Conservation (phyloP, 2,113 vertebrate species). For the Cathartes aura region DNA sequence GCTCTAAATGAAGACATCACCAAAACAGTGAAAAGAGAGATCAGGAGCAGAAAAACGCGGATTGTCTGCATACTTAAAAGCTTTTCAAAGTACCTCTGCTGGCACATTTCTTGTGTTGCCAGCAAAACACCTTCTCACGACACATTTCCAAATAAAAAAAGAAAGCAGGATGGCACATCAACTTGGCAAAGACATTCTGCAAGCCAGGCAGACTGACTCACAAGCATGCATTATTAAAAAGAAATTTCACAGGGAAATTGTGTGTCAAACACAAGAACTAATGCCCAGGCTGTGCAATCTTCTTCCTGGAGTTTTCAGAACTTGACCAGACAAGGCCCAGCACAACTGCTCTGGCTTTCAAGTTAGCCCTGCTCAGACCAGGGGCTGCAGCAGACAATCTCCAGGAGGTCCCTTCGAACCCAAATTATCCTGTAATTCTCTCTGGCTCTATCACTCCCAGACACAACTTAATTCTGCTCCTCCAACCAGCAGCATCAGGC, state of each 20-base stretch:
- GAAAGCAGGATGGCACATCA: background rate
- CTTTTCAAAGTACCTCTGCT: background rate
- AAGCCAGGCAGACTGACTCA: background rate
- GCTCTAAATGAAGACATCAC: conserved; percentile 7
- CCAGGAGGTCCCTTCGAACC: background rate
- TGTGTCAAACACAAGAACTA: background rate
- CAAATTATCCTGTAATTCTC: background rate
- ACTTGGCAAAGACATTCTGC: background rate
- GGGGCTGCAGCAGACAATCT: background rate
- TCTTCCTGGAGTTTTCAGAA: background rate
- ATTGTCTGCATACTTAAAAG: background rate
- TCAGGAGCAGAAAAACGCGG: background rate
- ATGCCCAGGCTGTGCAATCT: background rate
- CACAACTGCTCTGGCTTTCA: background rate
- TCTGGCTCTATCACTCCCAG: background rate
- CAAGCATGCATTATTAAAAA: background rate
- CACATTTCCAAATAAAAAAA: background rate
- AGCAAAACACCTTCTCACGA: background rate
- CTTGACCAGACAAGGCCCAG: background rate
- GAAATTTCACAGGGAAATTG: background rate
- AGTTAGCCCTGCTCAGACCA: background rate
- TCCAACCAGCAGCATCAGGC: background rate
- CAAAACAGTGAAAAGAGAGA: background rate
- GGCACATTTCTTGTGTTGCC: background rate
- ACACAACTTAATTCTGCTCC: background rate